Evolutionary conservation across 2,888 invertebrate genomes (phyloP), one percentile per base, ranked within the genome.

Genomic region (Drosophila paranaensis): DNA sequence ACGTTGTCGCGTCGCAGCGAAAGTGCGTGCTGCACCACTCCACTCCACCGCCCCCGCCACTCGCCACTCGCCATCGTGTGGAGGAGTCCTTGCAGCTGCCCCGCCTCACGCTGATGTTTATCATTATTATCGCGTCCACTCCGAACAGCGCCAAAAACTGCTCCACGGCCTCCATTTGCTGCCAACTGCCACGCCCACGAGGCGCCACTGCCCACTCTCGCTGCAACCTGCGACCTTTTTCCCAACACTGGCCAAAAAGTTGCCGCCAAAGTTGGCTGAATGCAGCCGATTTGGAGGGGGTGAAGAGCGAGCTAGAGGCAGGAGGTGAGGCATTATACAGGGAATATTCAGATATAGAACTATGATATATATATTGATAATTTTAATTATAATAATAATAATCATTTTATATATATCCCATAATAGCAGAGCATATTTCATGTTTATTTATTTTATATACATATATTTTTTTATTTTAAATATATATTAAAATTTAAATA

Each of bases 1-100:
- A 84, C 88, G 69, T 79, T 57, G 79, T 79, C 77, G 82, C 76
- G 79, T 53, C 78, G 79, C 81, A 88, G 83, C 83, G 81, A 82
- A 82, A 84, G 83, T 88, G 88, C 83, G 86, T 82, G 62, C 27
- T 3, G 2, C 2, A 10, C 2, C 43, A 11, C 40, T 2, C 2
- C 43, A 11, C 40, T 2, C 16, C 46, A n/a, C 30, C 3, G 14
- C 33, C 13, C 2, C 39, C 8, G 30, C 30, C 30, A 1, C 30
- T 33, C 27, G 30, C 30, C 30, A 33, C 8, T 33, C 9, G 14
- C 48, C 10, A 33, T 25, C 14, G 45, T 25, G 45, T 13, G 25
- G 45, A 45, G 25, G 45, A 45, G 45, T 45, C 14, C 45, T 45
- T 45, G 45, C 45, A 9, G 10, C 33, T 33, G 6, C 42, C 40